Base-by-base conservation (phyloP, 2,113 vertebrate genomes). In the Drymodes brunneopygia region DNA sequence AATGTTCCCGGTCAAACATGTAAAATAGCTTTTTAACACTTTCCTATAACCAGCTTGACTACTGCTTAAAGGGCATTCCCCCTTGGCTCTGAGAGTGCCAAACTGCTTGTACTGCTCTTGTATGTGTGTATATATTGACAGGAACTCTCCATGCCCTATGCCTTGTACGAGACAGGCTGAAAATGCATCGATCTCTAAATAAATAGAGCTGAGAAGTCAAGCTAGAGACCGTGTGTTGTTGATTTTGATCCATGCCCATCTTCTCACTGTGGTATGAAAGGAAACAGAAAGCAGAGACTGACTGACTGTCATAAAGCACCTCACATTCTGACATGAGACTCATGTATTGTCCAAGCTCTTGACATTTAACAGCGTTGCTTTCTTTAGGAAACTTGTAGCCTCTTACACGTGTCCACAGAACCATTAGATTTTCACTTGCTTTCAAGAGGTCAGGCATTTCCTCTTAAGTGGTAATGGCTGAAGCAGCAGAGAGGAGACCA, bases 1-100 rank as follows among this genome's bases (percentile, higher is more conserved):
- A 67, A 5, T 19, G 53, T 92, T 93, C 92, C 94, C 95, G 83
- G 71, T 60, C 65, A 74, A 90, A 96, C 45, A 18, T 96, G 93
- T 95, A 96, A 95, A 96, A 93, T 91, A 93, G 95, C 94, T 94
- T 94, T 95, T 92, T 94, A 96, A 95, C 94, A 92, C 81, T 94
- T 93, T 96, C 80, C 88, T 96, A 35, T 94, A 95, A 88, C 93
- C 90, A 90, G 92, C 94, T 96, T 90, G 90, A 89, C 84, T 51
- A 82, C 88, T 96, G 94, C 94, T 96, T 95, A 47, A 93, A 96
- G 94, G 94, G 94, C 82, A 71, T 96, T 86, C 27, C 79, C 65
- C 70, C 57, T 69, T 11, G 12, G 92, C 93, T 91, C 90, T 0
- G 7, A 90, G 86, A 93, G 94, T 96, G 95, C 93, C 96, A 96